Conservation (phyloP, 1,140 invertebrate genomes). For the Stenopsyche tienmushanensis region DNA sequence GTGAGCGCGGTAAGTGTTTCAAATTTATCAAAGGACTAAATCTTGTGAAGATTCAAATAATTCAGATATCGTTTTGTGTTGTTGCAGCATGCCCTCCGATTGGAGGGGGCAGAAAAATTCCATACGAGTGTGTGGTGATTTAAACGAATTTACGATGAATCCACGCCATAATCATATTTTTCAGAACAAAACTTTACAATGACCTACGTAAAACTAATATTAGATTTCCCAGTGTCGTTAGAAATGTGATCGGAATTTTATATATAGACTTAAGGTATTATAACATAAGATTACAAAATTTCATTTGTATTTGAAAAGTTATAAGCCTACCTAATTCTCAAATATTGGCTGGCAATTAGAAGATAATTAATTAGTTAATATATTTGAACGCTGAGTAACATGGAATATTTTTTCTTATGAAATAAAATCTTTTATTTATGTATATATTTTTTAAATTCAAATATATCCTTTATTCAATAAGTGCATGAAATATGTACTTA, state of each 20-base stretch:
- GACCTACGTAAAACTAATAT: not conserved
- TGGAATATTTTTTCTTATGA: too few species aligned
- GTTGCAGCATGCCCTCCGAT: constrained; percentile 45
- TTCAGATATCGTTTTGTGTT: not conserved
- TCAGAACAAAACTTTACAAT: too few species aligned
- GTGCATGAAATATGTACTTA: too few species aligned
- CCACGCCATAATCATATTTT: too few species aligned
- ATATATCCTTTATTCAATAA: too few species aligned
- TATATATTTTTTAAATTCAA: too few species aligned
- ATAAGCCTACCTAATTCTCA: too few species aligned
- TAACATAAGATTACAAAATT: not conserved
- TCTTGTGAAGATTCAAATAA: not conserved
- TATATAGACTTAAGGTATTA: not conserved
- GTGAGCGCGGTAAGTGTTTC: constrained; percentile 60
- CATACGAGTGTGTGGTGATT: constrained; percentile 70
- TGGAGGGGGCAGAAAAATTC: constrained; percentile 53
- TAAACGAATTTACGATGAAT: constrained; percentile 46
- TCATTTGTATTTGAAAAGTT: not conserved
- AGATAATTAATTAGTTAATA: too few species aligned
- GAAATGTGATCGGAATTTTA: not conserved
- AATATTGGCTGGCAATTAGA: too few species aligned
- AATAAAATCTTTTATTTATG: too few species aligned
- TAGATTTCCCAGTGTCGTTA: not conserved
- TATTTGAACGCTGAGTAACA: too few species aligned
- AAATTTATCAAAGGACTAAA: not conserved